Base-by-base conservation (phyloP, 2,797 vertebrate species). In the Astyanax mexicanus region DNA sequence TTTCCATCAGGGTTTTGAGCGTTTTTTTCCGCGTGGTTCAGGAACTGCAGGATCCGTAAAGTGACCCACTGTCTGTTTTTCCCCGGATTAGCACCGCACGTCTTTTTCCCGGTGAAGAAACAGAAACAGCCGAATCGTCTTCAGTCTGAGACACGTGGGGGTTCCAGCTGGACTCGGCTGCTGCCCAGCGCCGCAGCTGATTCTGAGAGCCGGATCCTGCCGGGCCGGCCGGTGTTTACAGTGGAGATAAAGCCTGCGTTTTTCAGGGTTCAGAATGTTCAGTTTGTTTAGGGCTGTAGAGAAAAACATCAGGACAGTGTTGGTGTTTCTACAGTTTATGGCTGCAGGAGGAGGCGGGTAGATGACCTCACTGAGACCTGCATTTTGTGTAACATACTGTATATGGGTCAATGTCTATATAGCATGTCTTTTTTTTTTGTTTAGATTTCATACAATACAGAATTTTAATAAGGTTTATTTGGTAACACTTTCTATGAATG, bases 1-100 rank as follows among this genome's bases (percentile, higher is more conserved):
- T 70, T 75, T 75, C 7, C 45, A 42, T 55, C 25, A 55, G 25
- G 3, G 9, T 12, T 57, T 58, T 57, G 40, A 75, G 21, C 10
- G 19, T 4, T 69, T 32, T 32, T 32, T 49, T 68, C 32, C 65
- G 60, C 9, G 40, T 35, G 17, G n/a, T 38, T 29, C 58, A 52
- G 35, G 19, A 45, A 6, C 58, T 54, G 49, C 37, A 15, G 27
- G 51, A 40, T 57, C 15, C 37, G 51, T 47, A 47, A 60, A 47
- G n/a, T 51, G 68, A 61, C 69, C 19, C 23, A 68, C 47, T 76
- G 61, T 61, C 74, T 55, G 51, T 51, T 52, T 69, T 69, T 60
- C 29, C 42, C 38, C 38, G 54, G 55, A 66, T 69, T 42, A 51
- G 45, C 25, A 69, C 23, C 32, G 45, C 15, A 40, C n/a, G 44